Percentiles rank a stretch among this genome's conserved stretches.
Evolutionary conservation across 2,113 vertebrate genomes (phyloP).

Genomic region (Collichthys lucidus): DNA sequence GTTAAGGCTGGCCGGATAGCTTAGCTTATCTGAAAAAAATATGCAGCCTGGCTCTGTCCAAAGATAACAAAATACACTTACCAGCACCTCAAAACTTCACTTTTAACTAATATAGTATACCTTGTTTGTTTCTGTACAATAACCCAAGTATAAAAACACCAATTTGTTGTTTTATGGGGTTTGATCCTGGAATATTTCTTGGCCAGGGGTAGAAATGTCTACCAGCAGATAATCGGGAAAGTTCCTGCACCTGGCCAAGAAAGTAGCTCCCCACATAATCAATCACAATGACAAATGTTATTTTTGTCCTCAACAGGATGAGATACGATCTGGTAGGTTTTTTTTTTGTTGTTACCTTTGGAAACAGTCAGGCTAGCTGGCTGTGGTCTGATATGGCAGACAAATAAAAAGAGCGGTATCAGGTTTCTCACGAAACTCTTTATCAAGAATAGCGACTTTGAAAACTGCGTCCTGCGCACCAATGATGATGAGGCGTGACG

Average conservation of each 20-base stretch:
- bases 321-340: too few species aligned
- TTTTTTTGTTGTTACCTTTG: not conserved
- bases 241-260: not conserved
- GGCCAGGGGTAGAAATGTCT: not conserved
- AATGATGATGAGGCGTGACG: slow-evolving; percentile 92
- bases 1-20: too few species aligned
- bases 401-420: not conserved
- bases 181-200: not conserved
- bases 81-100: not conserved
- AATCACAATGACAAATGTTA: not conserved
- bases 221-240: not conserved
- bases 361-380: not conserved
- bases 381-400: not conserved
- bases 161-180: not conserved
- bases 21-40: too few species aligned
- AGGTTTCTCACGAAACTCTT: not conserved
- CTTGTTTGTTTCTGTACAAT: not conserved
- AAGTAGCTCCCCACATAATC: not conserved
- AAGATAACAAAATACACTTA: not conserved
- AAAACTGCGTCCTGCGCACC: slow-evolving; percentile 81
- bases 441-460: not conserved
- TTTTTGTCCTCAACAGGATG: not conserved
- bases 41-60: not conserved
- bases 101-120: not conserved
- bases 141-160: not conserved